Conservation (phyloP, 2,888 invertebrate genomes). For the Sipunculus nudus region DNA sequence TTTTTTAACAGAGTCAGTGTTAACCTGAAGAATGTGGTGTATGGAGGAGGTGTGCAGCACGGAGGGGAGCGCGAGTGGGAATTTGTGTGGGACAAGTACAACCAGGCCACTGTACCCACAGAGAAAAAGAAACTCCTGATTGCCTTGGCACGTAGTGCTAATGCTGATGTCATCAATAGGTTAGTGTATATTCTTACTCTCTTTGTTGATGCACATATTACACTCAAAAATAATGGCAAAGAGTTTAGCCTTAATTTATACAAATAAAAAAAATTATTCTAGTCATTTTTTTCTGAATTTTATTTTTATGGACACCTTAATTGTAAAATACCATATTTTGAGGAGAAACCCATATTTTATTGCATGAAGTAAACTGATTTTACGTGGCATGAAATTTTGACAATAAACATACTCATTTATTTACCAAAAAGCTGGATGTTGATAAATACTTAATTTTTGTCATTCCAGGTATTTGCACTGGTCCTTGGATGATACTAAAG, state of each 20-base stretch:
- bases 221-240: neutral
- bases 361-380: too few species aligned
- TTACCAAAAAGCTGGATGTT: too few species aligned
- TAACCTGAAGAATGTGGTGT: slow-evolving; percentile 79
- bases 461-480: slow-evolving; percentile 76
- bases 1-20: slow-evolving; percentile 72
- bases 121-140: slow-evolving; percentile 57
- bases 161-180: slow-evolving; percentile 56
- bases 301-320: too few species aligned
- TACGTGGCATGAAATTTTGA: too few species aligned
- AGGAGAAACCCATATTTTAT: too few species aligned
- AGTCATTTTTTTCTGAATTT: too few species aligned
- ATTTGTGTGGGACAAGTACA: slow-evolving; percentile 57
- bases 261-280: too few species aligned
- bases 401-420: too few species aligned
- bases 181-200: slow-evolving; percentile 32
- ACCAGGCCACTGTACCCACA: slow-evolving; percentile 50
- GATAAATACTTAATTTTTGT: too few species aligned
- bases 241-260: too few species aligned
- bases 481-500: slow-evolving; percentile 75
- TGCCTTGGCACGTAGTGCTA: slow-evolving; percentile 55
- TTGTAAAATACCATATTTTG: too few species aligned
- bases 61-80: slow-evolving; percentile 63
- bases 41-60: slow-evolving; percentile 69
- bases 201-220: neutral